Evolutionary conservation across 2,888 invertebrate species (phyloP).

Genomic region (Anaspis maculata): DNA sequence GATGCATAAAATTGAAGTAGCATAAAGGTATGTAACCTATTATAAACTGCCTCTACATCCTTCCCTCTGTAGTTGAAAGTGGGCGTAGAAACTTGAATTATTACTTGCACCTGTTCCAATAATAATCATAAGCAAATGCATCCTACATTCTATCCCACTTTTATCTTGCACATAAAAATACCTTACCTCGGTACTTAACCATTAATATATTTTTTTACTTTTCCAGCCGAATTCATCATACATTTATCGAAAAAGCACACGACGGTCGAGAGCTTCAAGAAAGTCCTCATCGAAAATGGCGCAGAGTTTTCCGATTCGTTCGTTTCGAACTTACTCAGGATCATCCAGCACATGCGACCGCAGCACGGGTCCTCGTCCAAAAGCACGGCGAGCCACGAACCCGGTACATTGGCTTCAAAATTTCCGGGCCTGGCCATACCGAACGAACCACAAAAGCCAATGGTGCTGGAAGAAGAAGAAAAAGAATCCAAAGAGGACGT

Average conservation of each 20-base stretch:
- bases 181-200: too few relatives aligned
- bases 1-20: too few relatives aligned
- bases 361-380: conserved; percentile 13
- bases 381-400: conserved; percentile 15
- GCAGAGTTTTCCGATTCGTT: conserved; percentile 96
- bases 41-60: too few relatives aligned
- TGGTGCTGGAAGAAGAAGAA: conserved; percentile 39
- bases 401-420: conserved; percentile 54
- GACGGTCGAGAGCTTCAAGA: conserved; percentile 81
- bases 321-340: conserved; percentile 82
- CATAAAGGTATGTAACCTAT: too few relatives aligned
- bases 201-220: too few relatives aligned
- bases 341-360: conserved; percentile 93
- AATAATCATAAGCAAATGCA: too few relatives aligned
- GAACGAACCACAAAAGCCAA: conserved; percentile 55
- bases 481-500: conserved; percentile 20
- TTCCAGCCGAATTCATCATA: conserved; percentile 94
- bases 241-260: conserved; percentile 83
- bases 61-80: too few relatives aligned
- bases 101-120: too few relatives aligned
- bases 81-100: too few relatives aligned
- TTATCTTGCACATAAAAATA: too few relatives aligned
- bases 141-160: too few relatives aligned
- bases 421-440: conserved; percentile 78
- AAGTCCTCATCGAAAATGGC: conserved; percentile 80